Evolutionary conservation across 37 sponge, comb jelly and placozoan species (phyloP).

Genomic region (Eunapius fragilis): DNA sequence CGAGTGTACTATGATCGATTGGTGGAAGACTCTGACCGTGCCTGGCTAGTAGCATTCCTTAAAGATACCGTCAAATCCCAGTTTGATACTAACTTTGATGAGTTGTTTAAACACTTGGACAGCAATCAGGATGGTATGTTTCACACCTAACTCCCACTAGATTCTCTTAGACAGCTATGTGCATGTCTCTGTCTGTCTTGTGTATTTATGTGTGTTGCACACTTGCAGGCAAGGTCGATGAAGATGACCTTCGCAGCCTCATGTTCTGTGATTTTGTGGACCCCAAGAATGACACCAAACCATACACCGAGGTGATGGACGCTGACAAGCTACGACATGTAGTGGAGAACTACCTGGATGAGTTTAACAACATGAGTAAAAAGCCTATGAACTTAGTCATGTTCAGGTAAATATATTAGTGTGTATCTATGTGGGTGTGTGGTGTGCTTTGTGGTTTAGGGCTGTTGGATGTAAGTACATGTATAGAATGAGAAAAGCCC

Average conservation of each 20-base stretch:
- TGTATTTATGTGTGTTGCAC: neutral
- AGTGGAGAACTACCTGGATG: constrained; percentile 94
- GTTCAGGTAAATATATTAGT: constrained; percentile 74
- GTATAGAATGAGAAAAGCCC: no score
- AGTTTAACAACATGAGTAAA: constrained; percentile 97
- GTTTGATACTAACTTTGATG: constrained; percentile 78
- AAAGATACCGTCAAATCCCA: constrained; percentile 55
- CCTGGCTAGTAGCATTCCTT: constrained; percentile 86
- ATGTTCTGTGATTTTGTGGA: constrained; percentile 98
- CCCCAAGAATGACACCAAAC: constrained; percentile 89
- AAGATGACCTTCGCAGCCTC: constrained; percentile 93
- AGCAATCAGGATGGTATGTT: constrained; percentile 82
- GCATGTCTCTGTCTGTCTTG: neutral
- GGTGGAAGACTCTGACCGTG: constrained; percentile 88
- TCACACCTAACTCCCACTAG: neutral
- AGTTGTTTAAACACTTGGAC: constrained; percentile 85
- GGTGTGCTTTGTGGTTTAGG: neutral
- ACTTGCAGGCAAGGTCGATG: constrained; percentile 77
- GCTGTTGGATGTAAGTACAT: no score
- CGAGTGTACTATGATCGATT: constrained; percentile 97
- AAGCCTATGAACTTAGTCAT: constrained; percentile 98
- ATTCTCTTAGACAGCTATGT: neutral
- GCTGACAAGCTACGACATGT: constrained; percentile 89
- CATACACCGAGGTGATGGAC: constrained; percentile 85
- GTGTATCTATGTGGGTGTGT: neutral